These are phyloP conservation scores for Ficedula albicollis DNA, from an alignment of 2,797 vertebrate genomes.

Conservation along the genomic window DNA sequence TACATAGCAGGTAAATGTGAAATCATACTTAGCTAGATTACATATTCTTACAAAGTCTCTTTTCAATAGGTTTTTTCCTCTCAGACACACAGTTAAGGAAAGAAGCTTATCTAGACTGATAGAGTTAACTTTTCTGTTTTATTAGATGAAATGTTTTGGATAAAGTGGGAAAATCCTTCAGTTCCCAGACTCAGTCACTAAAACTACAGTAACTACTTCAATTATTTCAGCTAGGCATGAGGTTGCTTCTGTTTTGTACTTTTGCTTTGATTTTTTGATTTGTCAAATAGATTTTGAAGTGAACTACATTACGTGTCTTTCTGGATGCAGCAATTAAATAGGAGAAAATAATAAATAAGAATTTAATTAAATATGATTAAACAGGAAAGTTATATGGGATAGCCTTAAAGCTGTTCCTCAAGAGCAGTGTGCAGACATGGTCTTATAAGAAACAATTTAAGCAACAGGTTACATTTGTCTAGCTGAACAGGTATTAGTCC, in stretches of 20 bases:
- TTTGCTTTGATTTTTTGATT: background rate
- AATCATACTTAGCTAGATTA: background rate
- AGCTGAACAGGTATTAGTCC: background rate
- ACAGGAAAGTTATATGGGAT: background rate
- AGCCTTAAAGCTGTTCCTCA: background rate
- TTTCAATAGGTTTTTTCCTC: background rate
- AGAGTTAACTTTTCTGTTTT: background rate
- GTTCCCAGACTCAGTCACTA: background rate
- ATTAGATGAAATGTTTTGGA: background rate
- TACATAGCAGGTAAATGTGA: background rate
- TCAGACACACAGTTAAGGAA: background rate
- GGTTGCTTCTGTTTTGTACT: background rate
- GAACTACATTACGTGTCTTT: background rate
- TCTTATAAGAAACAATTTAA: background rate
- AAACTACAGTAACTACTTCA: background rate
- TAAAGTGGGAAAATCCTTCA: background rate
- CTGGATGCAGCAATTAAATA: background rate
- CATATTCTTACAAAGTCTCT: background rate
- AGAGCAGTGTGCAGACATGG: background rate
- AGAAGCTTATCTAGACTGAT: background rate
- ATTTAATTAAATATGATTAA: background rate
- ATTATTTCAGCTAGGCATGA: background rate
- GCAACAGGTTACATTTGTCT: accelerated
- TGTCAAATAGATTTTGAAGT: background rate
- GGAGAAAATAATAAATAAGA: background rate